A percentile compares a stretch with the other conserved stretches of the same genome.
Conservation (phyloP, 37 sponge, comb jelly and placozoan species). For the Theonella swinhoei region DNA sequence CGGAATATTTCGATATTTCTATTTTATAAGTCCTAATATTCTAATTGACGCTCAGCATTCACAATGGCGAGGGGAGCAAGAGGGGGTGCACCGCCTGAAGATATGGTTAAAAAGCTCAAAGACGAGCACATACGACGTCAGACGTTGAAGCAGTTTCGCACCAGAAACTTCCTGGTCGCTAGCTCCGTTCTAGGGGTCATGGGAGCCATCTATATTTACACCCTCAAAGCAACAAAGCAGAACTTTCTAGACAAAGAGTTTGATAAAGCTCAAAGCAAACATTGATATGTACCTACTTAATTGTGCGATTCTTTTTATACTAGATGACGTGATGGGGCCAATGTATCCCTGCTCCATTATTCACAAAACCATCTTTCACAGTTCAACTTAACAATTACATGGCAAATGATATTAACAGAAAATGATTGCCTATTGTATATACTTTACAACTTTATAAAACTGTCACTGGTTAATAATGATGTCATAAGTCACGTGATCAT, state of each 20-base stretch:
- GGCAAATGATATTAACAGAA: too few species aligned
- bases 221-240: conserved; percentile 75
- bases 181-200: conserved; percentile 42
- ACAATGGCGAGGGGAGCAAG: not conserved
- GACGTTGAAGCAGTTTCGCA: conserved; percentile 29
- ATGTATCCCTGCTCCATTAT: too few species aligned
- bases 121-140: conserved; percentile 10
- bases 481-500: not conserved
- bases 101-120: not conserved
- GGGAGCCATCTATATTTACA: conserved; percentile 61
- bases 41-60: not conserved
- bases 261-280: too few species aligned
- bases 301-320: too few species aligned
- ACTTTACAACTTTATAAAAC: too few species aligned
- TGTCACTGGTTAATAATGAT: too few species aligned
- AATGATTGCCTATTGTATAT: too few species aligned
- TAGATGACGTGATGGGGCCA: too few species aligned
- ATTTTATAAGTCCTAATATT: not conserved
- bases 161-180: conserved; percentile 57
- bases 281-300: too few species aligned
- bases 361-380: too few species aligned
- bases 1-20: not conserved
- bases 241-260: conserved; percentile 35
- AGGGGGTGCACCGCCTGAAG: conserved; percentile 5
- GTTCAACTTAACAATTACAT: too few species aligned